A percentile compares a stretch with the other conserved stretches of the same genome.
Evolutionary conservation across 92 coral and sea anemone species (phyloP).

Genomic region (Palythoa heliodiscus): DNA sequence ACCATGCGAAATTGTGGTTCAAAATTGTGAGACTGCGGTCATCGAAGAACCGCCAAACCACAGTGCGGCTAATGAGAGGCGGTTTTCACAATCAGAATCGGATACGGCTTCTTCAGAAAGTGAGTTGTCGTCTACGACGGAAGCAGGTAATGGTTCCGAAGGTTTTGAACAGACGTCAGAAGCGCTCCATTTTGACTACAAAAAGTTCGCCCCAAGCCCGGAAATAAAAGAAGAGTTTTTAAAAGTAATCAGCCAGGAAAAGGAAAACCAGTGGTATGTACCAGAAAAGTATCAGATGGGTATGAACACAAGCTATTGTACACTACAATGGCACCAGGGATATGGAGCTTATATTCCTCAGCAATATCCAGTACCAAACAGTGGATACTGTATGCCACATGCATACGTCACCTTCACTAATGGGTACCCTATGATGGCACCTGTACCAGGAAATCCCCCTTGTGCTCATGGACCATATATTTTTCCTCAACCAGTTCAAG

Average conservation of each 20-base stretch:
- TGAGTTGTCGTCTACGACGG: constrained; percentile 46
- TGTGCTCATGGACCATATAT: constrained; percentile 64
- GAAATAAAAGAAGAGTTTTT: constrained; percentile 78
- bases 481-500: constrained; percentile 53
- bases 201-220: constrained; percentile 78
- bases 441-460: constrained; percentile 58
- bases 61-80: constrained; percentile 85
- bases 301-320: constrained; percentile 42
- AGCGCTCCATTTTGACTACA: constrained; percentile 82
- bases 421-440: constrained; percentile 64
- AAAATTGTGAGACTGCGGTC: constrained; percentile 61
- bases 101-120: constrained; percentile 68
- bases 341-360: constrained; percentile 61
- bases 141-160: constrained; percentile 46
- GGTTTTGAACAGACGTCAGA: constrained; percentile 36
- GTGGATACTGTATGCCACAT: constrained; percentile 51
- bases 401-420: constrained; percentile 67
- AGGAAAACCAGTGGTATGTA: constrained; percentile 57
- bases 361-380: constrained; percentile 53
- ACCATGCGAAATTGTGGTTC: constrained; percentile 48
- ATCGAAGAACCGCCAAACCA: constrained; percentile 71
- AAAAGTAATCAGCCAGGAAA: constrained; percentile 76
- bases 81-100: constrained; percentile 79
- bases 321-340: constrained; percentile 68
- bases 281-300: constrained; percentile 58